phyloP scores from a whole-genome alignment of 2,797 vertebrate genomes.

The Poeciliopsis turneri region DNA sequence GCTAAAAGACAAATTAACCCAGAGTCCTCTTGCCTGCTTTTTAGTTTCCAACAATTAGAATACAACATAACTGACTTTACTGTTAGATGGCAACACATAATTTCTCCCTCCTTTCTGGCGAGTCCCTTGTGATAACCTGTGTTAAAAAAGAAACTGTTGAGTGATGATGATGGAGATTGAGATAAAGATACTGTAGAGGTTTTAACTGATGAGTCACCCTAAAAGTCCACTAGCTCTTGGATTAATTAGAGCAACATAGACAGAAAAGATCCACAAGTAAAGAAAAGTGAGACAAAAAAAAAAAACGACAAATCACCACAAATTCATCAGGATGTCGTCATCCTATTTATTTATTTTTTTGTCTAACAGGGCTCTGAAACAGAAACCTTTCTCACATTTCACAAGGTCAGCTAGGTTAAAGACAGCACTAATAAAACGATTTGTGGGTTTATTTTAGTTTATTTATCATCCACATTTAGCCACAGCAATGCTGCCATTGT shows the following conservation, averaged over 20 bases:
- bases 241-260: constrained; percentile 64
- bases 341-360: constrained; percentile 42
- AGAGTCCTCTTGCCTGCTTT: neutral
- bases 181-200: constrained; percentile 66
- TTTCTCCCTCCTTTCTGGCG: constrained; percentile 12
- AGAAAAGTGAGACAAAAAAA: neutral
- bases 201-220: constrained; percentile 72
- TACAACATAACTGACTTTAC: neutral
- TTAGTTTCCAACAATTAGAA: neutral
- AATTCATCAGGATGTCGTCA: constrained; percentile 46
- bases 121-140: constrained; percentile 47
- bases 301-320: neutral
- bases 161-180: constrained; percentile 67
- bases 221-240: constrained; percentile 36
- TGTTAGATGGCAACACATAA: constrained; percentile 10
- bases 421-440: constrained; percentile 33
- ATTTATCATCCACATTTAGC: too few relatives aligned
- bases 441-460: constrained; percentile 5
- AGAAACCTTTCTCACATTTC: constrained; percentile 49
- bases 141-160: constrained; percentile 50
- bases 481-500: too few relatives aligned
- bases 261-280: constrained; percentile 29
- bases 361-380: constrained; percentile 60
- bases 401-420: constrained; percentile 33
- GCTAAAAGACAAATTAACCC: neutral